phyloP scores from a whole-genome alignment of 2,888 invertebrate genomes.

The Leucania comma region DNA sequence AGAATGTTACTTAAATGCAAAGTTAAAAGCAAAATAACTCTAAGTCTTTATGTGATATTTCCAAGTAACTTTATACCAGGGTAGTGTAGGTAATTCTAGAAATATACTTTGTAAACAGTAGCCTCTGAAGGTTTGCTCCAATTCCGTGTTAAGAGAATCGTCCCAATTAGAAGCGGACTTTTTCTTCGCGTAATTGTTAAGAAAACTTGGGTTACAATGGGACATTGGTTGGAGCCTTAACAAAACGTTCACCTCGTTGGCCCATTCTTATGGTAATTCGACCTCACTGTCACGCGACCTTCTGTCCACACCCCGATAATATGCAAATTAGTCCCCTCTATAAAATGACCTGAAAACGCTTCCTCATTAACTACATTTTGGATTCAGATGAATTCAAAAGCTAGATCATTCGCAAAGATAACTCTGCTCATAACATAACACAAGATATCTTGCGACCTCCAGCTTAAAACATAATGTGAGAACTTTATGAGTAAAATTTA shows the following conservation, averaged over 20 bases:
- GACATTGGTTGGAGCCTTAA: conserved; percentile 81
- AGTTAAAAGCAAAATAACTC: conserved; percentile 5
- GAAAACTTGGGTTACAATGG: conserved; percentile 79
- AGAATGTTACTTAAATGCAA: not conserved
- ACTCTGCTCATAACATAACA: conserved; percentile 28
- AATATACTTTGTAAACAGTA: conserved; percentile 50
- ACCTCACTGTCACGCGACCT: conserved; percentile 86
- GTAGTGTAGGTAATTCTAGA: conserved; percentile 40
- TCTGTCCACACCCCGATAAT: conserved; percentile 89
- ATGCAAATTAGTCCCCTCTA: conserved; percentile 86
- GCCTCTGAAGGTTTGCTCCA: conserved; percentile 53
- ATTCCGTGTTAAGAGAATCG: conserved; percentile 60
- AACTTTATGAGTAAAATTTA: conserved; percentile 53
- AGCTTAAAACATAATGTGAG: conserved; percentile 18
- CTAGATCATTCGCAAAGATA: conserved; percentile 56
- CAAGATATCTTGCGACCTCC: conserved; percentile 40
- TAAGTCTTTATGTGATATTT: conserved; percentile 20
- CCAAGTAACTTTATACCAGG: conserved; percentile 36
- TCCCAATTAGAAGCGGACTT: conserved; percentile 63
- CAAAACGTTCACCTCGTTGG: conserved; percentile 86
- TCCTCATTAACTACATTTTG: conserved; percentile 81
- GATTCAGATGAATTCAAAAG: conserved; percentile 73
- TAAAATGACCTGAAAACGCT: conserved; percentile 87
- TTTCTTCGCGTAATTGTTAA: conserved; percentile 76
- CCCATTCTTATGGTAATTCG: conserved; percentile 88